A percentile compares a stretch with the other conserved stretches of the same genome.
Conservation (phyloP, 2,113 vertebrate genomes). For the Psittacula cyanocephala region DNA sequence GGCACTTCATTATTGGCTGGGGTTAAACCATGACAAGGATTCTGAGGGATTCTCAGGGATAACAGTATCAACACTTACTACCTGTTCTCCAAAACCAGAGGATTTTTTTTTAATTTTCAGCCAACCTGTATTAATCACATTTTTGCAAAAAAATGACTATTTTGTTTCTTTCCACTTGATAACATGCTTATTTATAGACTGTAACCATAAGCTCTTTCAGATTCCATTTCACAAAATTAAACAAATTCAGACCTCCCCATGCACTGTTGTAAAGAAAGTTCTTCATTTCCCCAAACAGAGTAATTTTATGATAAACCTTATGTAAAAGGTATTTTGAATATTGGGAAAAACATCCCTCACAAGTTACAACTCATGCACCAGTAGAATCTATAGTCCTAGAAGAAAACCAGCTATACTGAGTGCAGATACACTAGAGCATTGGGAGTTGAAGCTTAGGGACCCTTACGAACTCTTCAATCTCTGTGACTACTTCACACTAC, state of each 20-base stretch:
- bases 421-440: not conserved
- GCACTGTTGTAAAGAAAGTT: not conserved
- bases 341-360: not conserved
- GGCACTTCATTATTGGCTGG: not conserved
- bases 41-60: not conserved
- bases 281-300: not conserved
- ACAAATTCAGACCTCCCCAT: not conserved
- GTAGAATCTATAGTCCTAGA: not conserved
- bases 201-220: not conserved
- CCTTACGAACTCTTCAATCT: not conserved
- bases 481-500: not conserved
- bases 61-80: not conserved
- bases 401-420: not conserved
- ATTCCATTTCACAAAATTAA: not conserved
- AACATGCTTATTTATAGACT: not conserved
- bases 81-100: not conserved
- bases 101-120: not conserved
- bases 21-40: not conserved
- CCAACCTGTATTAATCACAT: not conserved
- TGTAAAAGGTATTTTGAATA: not conserved
- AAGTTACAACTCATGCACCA: not conserved
- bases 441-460: not conserved
- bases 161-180: not conserved
- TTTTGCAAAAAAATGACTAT: not conserved
- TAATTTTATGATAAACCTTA: not conserved